Conservation (phyloP, 2,113 vertebrate species). For the Vulpes vulpes region DNA sequence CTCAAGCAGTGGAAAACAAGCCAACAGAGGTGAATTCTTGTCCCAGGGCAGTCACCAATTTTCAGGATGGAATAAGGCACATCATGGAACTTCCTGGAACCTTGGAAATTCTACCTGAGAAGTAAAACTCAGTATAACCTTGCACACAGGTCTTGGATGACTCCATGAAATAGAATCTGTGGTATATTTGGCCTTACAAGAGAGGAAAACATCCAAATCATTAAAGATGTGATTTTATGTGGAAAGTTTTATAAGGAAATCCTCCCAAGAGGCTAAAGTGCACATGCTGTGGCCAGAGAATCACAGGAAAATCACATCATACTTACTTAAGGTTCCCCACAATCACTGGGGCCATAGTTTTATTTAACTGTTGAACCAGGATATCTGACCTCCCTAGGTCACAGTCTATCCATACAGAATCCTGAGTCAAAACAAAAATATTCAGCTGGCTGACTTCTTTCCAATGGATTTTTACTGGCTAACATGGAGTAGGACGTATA, state of each 20-base stretch:
- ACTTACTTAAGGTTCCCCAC: background rate
- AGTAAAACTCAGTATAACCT: background rate
- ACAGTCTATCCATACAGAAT: background rate
- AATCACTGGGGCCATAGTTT: background rate
- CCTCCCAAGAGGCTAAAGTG: background rate
- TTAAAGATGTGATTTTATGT: background rate
- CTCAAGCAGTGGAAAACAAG: background rate
- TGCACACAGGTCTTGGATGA: conserved; percentile 12
- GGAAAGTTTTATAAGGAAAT: background rate
- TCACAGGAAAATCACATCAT: background rate
- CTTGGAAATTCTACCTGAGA: background rate
- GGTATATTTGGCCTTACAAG: background rate
- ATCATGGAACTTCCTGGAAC: background rate
- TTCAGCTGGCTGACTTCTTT: conserved; percentile 1
- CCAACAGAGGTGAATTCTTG: background rate
- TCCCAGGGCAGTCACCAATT: background rate
- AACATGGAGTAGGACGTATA: background rate
- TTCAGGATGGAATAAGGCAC: background rate
- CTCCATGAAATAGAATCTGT: background rate
- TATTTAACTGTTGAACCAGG: conserved; percentile 21
- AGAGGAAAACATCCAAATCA: conserved; percentile 17
- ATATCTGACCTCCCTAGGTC: background rate
- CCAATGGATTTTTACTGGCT: background rate
- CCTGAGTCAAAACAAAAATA: background rate
- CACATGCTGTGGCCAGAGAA: background rate